Percentiles rank a stretch among this genome's conserved stretches.
phyloP scores from a whole-genome alignment of 2,113 vertebrate genomes.

The rat (Rattus norvegicus) region DNA sequence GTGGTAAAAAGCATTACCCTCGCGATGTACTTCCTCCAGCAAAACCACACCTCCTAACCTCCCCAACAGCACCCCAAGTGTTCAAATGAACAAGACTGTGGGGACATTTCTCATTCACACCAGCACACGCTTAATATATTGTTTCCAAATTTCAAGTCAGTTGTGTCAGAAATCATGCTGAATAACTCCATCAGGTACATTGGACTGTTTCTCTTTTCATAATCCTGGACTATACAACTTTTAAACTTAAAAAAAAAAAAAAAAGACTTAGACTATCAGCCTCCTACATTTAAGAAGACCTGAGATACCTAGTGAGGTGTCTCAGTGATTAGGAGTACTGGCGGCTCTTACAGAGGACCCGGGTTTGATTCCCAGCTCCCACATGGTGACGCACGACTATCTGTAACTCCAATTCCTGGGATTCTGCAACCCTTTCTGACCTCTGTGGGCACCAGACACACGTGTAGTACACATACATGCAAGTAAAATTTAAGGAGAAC shows the following conservation, averaged over 20 bases:
- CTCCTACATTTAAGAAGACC: background rate
- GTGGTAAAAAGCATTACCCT: background rate
- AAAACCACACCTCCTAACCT: background rate
- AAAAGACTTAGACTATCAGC: background rate
- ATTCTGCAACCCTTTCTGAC: background rate
- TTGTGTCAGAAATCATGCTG: background rate
- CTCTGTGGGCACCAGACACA: background rate
- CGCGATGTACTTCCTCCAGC: background rate
- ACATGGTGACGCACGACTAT: background rate
- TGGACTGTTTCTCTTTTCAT: background rate
- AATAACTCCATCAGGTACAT: background rate
- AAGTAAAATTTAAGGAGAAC: background rate
- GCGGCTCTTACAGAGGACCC: background rate
- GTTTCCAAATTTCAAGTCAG: slow-evolving; percentile 29
- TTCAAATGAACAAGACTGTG: background rate
- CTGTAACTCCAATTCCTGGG: background rate
- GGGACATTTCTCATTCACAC: background rate
- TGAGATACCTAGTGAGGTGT: background rate
- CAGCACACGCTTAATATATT: background rate
- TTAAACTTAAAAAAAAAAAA: background rate
- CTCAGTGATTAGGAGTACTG: background rate
- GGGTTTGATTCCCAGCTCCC: background rate
- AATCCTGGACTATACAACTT: background rate
- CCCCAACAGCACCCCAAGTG: background rate
- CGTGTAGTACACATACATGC: background rate